Base-by-base conservation (phyloP, 2,888 invertebrate genomes). In the Cataglyphis altisquamis region DNA sequence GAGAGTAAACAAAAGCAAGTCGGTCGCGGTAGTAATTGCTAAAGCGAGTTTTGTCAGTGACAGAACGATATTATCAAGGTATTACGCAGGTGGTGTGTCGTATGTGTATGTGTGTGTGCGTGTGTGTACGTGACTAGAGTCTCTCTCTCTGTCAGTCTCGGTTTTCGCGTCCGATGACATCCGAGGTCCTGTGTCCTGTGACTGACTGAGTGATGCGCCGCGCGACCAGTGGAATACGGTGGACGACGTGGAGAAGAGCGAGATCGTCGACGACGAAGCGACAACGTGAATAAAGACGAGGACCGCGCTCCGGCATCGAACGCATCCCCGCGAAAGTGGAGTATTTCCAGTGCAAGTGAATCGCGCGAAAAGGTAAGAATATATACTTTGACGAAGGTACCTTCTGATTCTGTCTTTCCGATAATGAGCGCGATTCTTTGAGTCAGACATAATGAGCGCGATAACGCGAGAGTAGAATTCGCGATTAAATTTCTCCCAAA, bases 1-100 rank as follows among this genome's bases (percentile, higher is more conserved):
- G 83, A 74, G 86, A 75, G 63, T 88, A 89, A 89, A 89, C 88
- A 89, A 89, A 84, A 87, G 88, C 84, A 68, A 87, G 63, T 85
- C 86, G 67, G 78, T 82, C 74, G 80, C 75, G 3, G 52, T 25
- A 55, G 52, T 12, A n/a, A 36, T 15, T 12, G 45, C n/a, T 39
- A 55, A 64, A 66, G 67, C 29, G 39, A 36, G 75, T 64, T 25
- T 75, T 36, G 48, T 25, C 32, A 21, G 32, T 39, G 15, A 62
- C 21, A 15, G 39, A 32, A 32, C 52, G 70, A 15, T 55, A 36
- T 55, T 48, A n/a, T 52, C 52, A 45, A 41, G 25, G 36, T 18
- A 10, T 25, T 64, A 41, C 64, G 52, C 36, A 66, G 67, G 41
- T 77, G 41, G 25, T 57, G 41, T 29, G 2, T 12, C 64, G 21